phyloP scores from a whole-genome alignment of 2,797 vertebrate genomes.

The Molossus molossus region DNA sequence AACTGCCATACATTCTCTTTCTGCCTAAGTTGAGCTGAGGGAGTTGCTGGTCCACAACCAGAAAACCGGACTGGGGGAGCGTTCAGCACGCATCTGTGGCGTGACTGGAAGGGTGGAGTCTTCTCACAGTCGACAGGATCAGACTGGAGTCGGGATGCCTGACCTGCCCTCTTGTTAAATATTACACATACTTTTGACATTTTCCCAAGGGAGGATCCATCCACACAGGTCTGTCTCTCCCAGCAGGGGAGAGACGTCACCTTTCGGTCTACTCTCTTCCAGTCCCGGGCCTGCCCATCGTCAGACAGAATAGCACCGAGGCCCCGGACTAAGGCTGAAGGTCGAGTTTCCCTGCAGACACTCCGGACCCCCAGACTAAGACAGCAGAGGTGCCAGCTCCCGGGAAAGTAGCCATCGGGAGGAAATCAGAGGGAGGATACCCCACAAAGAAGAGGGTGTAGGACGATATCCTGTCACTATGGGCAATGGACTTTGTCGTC shows the following conservation, averaged over 20 bases:
- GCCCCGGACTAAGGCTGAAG: conserved; percentile 5
- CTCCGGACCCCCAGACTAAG: background rate
- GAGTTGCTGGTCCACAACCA: conserved; percentile 17
- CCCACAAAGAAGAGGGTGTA: background rate
- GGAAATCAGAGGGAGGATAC: background rate
- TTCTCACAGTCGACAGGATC: background rate
- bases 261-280: background rate
- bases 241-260: background rate
- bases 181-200: background rate
- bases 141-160: background rate
- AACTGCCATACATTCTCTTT: background rate
- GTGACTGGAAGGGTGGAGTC: background rate
- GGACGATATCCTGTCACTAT: background rate
- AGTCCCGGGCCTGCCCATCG: background rate
- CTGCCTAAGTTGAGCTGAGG: background rate
- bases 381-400: background rate
- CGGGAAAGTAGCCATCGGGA: background rate
- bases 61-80: background rate
- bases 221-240: background rate
- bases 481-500: background rate
- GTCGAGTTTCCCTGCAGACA: background rate
- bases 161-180: background rate
- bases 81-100: background rate
- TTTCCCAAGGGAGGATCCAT: conserved; percentile 16
- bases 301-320: background rate